phyloP scores from a whole-genome alignment of 2,888 invertebrate genomes.

The Tupiocoris notatus region DNA sequence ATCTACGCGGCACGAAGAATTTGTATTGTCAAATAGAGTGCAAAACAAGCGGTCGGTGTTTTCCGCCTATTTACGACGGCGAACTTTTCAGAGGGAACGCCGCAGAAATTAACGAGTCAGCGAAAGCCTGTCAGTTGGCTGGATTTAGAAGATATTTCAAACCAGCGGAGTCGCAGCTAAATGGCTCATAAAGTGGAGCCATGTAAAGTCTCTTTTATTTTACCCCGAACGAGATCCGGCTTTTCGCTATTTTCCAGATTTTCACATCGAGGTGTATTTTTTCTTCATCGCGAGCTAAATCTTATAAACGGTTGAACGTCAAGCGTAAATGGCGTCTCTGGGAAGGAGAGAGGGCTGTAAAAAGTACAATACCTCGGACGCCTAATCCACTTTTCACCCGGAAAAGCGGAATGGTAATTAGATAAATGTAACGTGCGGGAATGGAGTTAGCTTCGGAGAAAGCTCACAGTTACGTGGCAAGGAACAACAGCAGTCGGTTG shows the following conservation, averaged over 20 bases:
- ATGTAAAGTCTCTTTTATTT: no score
- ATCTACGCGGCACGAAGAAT: no score
- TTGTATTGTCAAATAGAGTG: no score
- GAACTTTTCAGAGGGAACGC: no score
- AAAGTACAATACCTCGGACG: constrained; percentile 16
- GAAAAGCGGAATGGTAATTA: constrained; percentile 1
- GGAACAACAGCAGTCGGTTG: background rate
- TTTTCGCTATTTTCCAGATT: background rate
- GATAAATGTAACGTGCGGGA: constrained; percentile 13
- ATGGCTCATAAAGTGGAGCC: background rate
- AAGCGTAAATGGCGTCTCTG: background rate
- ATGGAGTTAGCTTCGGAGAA: background rate
- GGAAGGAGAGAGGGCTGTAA: background rate
- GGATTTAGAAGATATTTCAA: background rate
- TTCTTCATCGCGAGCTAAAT: background rate
- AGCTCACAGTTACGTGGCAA: background rate
- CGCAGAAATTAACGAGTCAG: background rate
- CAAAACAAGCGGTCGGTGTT: no score
- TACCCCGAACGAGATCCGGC: no score
- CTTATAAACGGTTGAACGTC: background rate
- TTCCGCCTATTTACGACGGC: no score
- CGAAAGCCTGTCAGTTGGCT: background rate
- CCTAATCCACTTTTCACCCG: constrained; percentile 14
- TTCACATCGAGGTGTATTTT: no score
- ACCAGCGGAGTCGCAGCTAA: background rate